Evolutionary conservation across 2,888 invertebrate species (phyloP).

Genomic region (Papilio elwesi): DNA sequence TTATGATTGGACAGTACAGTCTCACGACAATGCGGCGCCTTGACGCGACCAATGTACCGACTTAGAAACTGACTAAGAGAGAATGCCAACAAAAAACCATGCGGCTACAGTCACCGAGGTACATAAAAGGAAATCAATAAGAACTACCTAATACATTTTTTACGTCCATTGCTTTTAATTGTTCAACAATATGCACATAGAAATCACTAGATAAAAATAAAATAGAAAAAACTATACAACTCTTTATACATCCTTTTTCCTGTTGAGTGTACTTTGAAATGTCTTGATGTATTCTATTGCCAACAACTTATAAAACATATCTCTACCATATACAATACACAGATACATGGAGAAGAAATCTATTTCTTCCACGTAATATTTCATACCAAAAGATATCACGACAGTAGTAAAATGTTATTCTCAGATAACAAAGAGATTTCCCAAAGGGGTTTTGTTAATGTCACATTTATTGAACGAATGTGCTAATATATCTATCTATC

Average conservation of each 20-base stretch:
- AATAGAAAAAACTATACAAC: neutral
- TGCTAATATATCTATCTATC: neutral
- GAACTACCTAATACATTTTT: constrained; percentile 21
- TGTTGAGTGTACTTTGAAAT: too few relatives aligned
- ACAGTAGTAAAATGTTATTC: neutral
- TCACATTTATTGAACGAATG: neutral
- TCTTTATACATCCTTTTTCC: too few relatives aligned
- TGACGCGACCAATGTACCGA: constrained; percentile 30
- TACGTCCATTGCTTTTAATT: neutral
- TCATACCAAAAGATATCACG: neutral
- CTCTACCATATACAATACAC: too few relatives aligned
- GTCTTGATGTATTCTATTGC: too few relatives aligned
- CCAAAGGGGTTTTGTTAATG: neutral
- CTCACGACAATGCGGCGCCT: constrained; percentile 37
- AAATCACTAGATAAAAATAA: neutral
- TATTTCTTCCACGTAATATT: neutral
- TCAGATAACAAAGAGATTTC: neutral
- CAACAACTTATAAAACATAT: too few relatives aligned
- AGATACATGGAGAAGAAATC: too few relatives aligned
- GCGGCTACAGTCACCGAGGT: constrained; percentile 16
- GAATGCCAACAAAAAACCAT: constrained; percentile 31
- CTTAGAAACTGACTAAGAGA: constrained; percentile 2
- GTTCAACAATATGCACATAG: neutral
- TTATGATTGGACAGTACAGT: constrained; percentile 19
- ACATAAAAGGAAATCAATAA: constrained; percentile 18